Conservation (phyloP, 1,140 invertebrate genomes). For the fruit fly (Drosophila melanogaster) region DNA sequence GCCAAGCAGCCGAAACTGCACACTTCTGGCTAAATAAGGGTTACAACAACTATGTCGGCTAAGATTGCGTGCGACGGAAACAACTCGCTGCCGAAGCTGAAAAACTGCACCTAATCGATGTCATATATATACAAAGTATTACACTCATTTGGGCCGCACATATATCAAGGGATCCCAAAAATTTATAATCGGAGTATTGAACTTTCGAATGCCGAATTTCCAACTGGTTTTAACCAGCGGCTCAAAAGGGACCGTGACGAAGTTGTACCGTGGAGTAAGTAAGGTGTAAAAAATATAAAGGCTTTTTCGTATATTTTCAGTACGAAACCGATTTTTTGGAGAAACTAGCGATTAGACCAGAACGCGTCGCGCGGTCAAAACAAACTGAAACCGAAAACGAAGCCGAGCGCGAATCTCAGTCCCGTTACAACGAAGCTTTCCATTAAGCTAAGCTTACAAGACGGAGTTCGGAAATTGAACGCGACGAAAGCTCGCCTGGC, state of each 20-base stretch:
- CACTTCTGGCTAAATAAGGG: conserved; percentile 23
- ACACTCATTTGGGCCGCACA: neutral
- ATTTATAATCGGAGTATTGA: conserved; percentile 29
- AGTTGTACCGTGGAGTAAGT: conserved; percentile 8
- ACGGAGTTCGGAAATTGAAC: conserved; percentile 18
- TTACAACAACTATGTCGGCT: neutral
- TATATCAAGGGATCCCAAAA: conserved; percentile 22
- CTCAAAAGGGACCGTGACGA: neutral
- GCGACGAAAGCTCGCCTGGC: conserved; percentile 27
- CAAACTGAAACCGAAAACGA: conserved; percentile 65
- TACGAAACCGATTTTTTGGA: conserved; percentile 6
- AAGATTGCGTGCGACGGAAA: conserved; percentile 21
- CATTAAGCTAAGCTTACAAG: conserved; percentile 33
- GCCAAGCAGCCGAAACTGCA: conserved; percentile 16
- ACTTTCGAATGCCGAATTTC: conserved; percentile 22
- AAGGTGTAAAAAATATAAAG: conserved; percentile 5
- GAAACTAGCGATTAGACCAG: conserved; percentile 26
- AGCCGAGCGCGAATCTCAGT: conserved; percentile 31
- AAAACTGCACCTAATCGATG: conserved; percentile 48
- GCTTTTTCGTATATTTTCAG: neutral
- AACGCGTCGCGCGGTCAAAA: conserved; percentile 57
- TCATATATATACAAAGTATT: conserved; percentile 1
- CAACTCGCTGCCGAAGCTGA: conserved; percentile 4
- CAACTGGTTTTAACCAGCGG: conserved; percentile 11
- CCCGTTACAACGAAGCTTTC: conserved; percentile 50